Base-by-base conservation (phyloP, 1,140 invertebrate species). In the Araneus ventricosus region DNA sequence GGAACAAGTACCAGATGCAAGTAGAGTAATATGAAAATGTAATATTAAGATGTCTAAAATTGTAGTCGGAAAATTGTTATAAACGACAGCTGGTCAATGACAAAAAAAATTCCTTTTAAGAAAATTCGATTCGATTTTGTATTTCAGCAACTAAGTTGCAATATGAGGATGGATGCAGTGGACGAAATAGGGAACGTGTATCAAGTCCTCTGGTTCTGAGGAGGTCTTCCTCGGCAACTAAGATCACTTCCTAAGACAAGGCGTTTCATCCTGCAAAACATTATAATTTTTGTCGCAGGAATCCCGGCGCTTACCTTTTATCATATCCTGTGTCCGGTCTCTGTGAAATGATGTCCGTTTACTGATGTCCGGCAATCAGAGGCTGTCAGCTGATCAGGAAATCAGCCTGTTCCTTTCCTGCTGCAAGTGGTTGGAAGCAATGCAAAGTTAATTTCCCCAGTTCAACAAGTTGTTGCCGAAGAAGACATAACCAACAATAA, bases 261-360 rank as follows among this genome's bases (percentile, higher is more conserved):
- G 70, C 70, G 34, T 75, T 75, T 75, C 70, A 75, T 75, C 70
- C 70, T 63, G 70, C 70, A 75, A 75, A 75, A 75, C 34, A 37
- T 75, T 75, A 34, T 75, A 75, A 75, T 75, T 75, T 75, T 37
- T 86, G 90, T 70, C 80, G 82, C 59, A 92, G 59, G 80, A 92
- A 85, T 85, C 45, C 27, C 59, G 87, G n/a, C 87, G 88, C 90
- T 92, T 86, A 92, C 82, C 90, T 86, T 92, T 92, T 92, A 92
- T 92, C 90, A 92, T 92, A 92, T 92, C 90, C 90, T 92, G 90
- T 92, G 90, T 92, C 90, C 90, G 90, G 90, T 92, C 82, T 92
- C 59, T 82, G 79, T 86, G 41, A 34, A 39, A 57, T 86, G 90
- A 92, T 92, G 90, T 92, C 90, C 90, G 80, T 86, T 85, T 30